Conservation (phyloP, 2,888 invertebrate genomes). For the Eurytoma californica region DNA sequence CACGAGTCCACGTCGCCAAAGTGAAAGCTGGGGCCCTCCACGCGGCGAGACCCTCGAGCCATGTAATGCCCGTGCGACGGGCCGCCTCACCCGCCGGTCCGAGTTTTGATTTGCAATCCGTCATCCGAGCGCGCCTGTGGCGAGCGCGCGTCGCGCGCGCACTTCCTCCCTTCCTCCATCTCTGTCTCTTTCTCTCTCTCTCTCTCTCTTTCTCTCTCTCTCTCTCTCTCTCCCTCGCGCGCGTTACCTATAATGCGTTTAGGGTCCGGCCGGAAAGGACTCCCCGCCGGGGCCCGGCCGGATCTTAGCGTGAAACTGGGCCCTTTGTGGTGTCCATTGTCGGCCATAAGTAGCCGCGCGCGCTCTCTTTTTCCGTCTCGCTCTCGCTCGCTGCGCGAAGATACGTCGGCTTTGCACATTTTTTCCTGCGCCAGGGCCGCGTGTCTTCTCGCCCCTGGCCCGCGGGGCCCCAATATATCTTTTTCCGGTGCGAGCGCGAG, state of each 20-base stretch:
- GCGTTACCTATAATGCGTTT: slow-evolving; percentile 67
- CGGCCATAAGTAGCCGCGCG: slow-evolving; percentile 66
- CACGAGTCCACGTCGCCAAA: neutral
- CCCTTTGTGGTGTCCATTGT: slow-evolving; percentile 68
- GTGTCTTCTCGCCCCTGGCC: neutral
- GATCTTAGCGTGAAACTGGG: slow-evolving; percentile 67
- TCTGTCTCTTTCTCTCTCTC: neutral
- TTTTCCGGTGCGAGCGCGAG: neutral
- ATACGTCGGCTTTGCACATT: neutral
- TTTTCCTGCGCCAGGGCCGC: neutral
- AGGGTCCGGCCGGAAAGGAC: slow-evolving; percentile 65
- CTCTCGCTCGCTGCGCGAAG: neutral
- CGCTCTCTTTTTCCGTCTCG: neutral
- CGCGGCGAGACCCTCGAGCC: neutral
- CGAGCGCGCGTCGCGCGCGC: slow-evolving; percentile 41
- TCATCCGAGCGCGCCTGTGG: slow-evolving; percentile 52
- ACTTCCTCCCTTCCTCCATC: neutral
- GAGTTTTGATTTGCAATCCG: slow-evolving; percentile 58
- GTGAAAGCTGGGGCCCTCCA: neutral
- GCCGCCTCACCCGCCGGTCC: slow-evolving; percentile 38
- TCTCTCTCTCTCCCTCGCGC: slow-evolving; percentile 32
- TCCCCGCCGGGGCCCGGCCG: slow-evolving; percentile 65
- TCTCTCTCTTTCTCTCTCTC: neutral
- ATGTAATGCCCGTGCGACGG: neutral
- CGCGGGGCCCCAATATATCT: neutral